These are phyloP conservation scores for Dolichallabes microphthalmus DNA, from an alignment of 2,113 vertebrate genomes.

Conservation along the genomic window DNA sequence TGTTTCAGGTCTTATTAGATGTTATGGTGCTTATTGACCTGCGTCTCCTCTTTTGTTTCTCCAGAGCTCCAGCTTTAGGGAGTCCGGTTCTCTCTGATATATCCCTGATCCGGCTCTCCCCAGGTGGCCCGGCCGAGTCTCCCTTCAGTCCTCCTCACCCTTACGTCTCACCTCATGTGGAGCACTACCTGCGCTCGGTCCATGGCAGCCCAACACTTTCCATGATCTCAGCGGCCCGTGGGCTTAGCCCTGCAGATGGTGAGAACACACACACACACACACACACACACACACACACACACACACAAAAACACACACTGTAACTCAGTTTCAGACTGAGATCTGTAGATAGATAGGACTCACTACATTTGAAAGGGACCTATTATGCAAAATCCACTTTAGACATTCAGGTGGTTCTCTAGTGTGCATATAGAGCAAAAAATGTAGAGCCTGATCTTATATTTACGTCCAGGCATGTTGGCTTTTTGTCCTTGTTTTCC, in stretches of 20 bases:
- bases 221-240: constrained; percentile 86
- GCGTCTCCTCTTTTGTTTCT: not conserved
- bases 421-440: too few species aligned
- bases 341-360: not conserved
- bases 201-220: constrained; percentile 90
- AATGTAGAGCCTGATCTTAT: too few species aligned
- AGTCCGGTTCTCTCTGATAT: constrained; percentile 91
- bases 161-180: constrained; percentile 87
- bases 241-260: constrained; percentile 88
- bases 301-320: not conserved
- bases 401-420: too few species aligned
- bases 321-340: not conserved
- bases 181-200: constrained; percentile 92
- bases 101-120: constrained; percentile 91
- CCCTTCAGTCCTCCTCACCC: constrained; percentile 84
- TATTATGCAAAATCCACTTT: too few species aligned
- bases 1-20: not conserved
- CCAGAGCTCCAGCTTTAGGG: constrained; percentile 81
- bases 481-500: too few species aligned
- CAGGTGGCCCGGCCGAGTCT: constrained; percentile 77
- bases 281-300: not conserved
- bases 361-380: not conserved
- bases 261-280: constrained; percentile 58
- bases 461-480: too few species aligned
- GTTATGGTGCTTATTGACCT: not conserved